These are phyloP conservation scores for Benitochromis conjunctus DNA, from an alignment of 2,113 vertebrate species.

Conservation along the genomic window DNA sequence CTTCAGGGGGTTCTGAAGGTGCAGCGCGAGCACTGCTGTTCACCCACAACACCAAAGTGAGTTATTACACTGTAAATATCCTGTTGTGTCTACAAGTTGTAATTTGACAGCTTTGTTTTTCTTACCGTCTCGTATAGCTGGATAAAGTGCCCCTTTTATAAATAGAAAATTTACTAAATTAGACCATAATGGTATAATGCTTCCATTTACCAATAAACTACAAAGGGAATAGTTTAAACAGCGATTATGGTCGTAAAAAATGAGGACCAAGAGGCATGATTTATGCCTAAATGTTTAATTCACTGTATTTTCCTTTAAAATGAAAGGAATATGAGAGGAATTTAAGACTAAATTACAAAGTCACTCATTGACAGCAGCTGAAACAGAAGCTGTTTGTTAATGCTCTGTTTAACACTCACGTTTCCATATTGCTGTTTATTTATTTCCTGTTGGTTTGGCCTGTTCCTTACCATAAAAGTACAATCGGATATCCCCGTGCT, in stretches of 20 bases:
- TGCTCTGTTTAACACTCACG: not conserved
- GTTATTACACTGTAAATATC: conserved; percentile 15
- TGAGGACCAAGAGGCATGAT: too few relatives aligned
- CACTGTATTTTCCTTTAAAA: not conserved
- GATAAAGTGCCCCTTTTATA: not conserved
- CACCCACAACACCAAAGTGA: conserved; percentile 20
- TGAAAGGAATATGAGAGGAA: not conserved
- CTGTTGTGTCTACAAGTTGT: not conserved
- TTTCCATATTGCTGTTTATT: not conserved
- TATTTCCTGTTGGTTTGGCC: not conserved
- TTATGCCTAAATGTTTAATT: not conserved
- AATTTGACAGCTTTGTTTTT: conserved; percentile 10
- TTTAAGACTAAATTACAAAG: not conserved
- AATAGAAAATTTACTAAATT: conserved; percentile 5
- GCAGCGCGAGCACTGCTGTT: conserved; percentile 24
- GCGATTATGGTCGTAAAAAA: not conserved
- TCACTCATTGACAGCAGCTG: not conserved
- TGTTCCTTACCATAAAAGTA: not conserved
- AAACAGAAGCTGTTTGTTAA: not conserved
- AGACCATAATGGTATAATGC: not conserved
- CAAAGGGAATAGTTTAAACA: not conserved
- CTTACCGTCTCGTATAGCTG: not conserved
- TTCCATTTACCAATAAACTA: conserved; percentile 2
- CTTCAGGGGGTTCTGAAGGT: conserved; percentile 43
- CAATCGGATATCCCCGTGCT: not conserved